These are phyloP conservation scores for Urosaurus nigricauda DNA, from an alignment of 2,797 vertebrate genomes.

Conservation along the genomic window DNA sequence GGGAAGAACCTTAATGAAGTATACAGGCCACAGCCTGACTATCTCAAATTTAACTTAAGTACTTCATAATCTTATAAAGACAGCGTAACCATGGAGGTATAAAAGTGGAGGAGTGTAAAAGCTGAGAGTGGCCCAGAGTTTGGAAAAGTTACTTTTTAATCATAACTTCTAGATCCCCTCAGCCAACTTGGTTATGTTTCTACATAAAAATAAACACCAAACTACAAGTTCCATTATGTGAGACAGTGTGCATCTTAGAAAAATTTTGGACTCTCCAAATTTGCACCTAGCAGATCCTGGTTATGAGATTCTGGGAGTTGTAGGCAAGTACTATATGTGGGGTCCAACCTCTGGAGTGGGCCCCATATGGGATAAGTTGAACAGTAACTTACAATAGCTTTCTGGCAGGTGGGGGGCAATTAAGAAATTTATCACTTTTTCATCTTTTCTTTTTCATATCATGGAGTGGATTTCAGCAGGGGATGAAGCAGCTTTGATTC, in stretches of 20 bases:
- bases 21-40: not conserved
- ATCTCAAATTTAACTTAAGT: not conserved
- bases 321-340: too few relatives aligned
- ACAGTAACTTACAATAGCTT: conserved; percentile 31
- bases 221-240: too few relatives aligned
- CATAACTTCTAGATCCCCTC: too few relatives aligned
- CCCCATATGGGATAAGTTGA: not conserved
- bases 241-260: too few relatives aligned
- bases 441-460: conserved; percentile 58
- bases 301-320: too few relatives aligned
- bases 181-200: too few relatives aligned
- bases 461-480: conserved; percentile 71
- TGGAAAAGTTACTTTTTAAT: too few relatives aligned
- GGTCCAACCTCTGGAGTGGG: not conserved
- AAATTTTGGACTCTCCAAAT: too few relatives aligned
- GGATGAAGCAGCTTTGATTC: conserved; percentile 68
- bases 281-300: too few relatives aligned
- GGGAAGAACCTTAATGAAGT: not conserved
- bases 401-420: not conserved
- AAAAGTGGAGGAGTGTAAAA: not conserved
- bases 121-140: too few relatives aligned
- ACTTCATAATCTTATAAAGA: not conserved
- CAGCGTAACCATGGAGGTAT: not conserved
- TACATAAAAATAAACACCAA: too few relatives aligned
- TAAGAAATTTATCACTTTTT: conserved; percentile 48